Base-by-base conservation (phyloP, 2,888 invertebrate genomes). In the Tipula confusa region DNA sequence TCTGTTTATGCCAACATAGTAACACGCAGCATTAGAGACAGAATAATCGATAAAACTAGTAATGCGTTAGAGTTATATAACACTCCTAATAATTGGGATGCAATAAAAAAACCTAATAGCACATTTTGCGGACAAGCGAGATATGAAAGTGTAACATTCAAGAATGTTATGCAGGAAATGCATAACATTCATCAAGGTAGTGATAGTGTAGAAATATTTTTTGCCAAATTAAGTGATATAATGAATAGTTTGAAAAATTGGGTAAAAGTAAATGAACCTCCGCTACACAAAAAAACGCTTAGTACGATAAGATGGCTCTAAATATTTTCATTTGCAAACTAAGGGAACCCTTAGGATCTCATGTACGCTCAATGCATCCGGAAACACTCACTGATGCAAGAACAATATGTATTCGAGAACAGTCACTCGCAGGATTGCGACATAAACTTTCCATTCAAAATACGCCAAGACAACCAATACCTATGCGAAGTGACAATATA, bases 331-430 rank as follows among this genome's bases (percentile, higher is more conserved):
- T 86, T 11, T 84, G 84, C 1, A 85, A 85, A 15, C 82, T 86
- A 29, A 85, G 36, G 31, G 86, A 86, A 82, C 85, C 85, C 2
- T 15, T 86, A 79, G 86, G 86, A 9, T 84, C 85, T 36, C 85
- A 85, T 29, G 84, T 86, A 24, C 84, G 86, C 13, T 83, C 86
- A 1, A 86, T 86, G 86, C 83, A 84, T 83, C 86, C 85, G 38
- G 83, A 13, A 28, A 83, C 84, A 3, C 48, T 86, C 28, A 43
- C 85, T 2, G 84, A 85, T 29, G 85, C n/a, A n/a, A 83, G 85
- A 1, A 84, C 82, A 83, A 84, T 24, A 15, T 86, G 84, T 83
- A 80, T 84, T 31, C 15, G 83, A 28, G 85, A 86, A 36, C 85
- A 85, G 79, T 33, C 33, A 2, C 33, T 3, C 33, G 1, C 33